Evolutionary conservation across 2,888 invertebrate species (phyloP), one percentile per base, ranked within the genome.

Genomic region (Alcis repandata): DNA sequence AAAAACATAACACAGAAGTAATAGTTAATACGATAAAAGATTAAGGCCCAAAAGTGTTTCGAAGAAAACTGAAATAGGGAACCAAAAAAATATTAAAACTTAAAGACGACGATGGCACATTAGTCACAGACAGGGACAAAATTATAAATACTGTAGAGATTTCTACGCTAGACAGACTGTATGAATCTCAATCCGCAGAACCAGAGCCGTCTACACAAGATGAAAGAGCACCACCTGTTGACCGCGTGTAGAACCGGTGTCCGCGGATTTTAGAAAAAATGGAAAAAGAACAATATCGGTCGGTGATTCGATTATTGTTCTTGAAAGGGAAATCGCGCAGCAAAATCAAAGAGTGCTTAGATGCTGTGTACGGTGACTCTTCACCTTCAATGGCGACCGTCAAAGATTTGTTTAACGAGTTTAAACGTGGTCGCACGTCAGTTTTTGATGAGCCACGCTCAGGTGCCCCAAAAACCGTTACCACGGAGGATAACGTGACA

Each of bases 401-500:
- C 59, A 73, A 70, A 70, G 71, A 69, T 65, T 72, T 59, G 59
- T 68, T 4, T 36, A 67, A 68, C 60, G 68, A 72, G 60, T 71
- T 73, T 71, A 48, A 53, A 63, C 66, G 66, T 67, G 70, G 68
- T 69, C 54, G 60, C 41, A 68, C 67, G 63, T 70, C 69, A 32
- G 68, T 19, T 71, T 73, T 70, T 67, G 68, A 73, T 71, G 70
- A 74, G 59, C 69, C 70, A 66, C 45, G 20, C 10, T 20, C 19
- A 45, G 19, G 70, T 57, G 59, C 65, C 56, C 53, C 68, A 32
- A 69, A 74, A 69, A 71, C 58, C 59, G 71, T 62, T 61, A 69
- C 68, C 38, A 72, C 61, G 68, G 70, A 74, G 60, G 69, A 74
- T 52, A 75, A 68, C 58, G 63, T 78, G 41, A 67, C 69, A 71